Conservation (phyloP, 2,888 invertebrate genomes). For the Alcis repandata region DNA sequence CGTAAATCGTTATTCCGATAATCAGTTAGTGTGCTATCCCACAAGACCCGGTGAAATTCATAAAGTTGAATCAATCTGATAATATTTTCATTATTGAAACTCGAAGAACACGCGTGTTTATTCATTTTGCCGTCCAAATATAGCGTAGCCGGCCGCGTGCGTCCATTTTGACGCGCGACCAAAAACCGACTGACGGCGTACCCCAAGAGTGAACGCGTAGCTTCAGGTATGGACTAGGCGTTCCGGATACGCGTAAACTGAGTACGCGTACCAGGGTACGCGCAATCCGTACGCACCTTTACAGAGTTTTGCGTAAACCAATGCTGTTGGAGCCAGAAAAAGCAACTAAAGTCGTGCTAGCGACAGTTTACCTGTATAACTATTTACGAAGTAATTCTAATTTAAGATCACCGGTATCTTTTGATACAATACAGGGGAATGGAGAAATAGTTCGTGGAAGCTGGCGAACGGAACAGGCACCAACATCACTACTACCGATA, state of each 20-base stretch:
- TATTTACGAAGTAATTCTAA: too few relatives aligned
- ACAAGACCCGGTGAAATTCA: conserved; percentile 48
- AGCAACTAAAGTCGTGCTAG: too few relatives aligned
- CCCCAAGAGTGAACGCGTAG: conserved; percentile 45
- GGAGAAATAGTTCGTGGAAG: too few relatives aligned
- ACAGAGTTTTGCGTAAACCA: too few relatives aligned
- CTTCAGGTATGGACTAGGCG: conserved; percentile 43
- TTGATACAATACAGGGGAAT: too few relatives aligned
- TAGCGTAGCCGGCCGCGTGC: conserved; percentile 41
- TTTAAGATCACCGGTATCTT: too few relatives aligned
- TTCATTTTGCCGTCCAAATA: conserved; percentile 51
- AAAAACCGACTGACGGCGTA: conserved; percentile 47
- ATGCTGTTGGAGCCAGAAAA: too few relatives aligned
- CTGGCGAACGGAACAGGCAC: too few relatives aligned
- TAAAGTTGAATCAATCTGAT: conserved; percentile 46
- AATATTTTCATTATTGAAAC: conserved; percentile 21
- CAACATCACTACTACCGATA: too few relatives aligned
- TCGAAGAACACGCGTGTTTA: conserved; percentile 33
- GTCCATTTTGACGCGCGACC: conserved; percentile 49
- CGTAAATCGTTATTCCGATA: conserved; percentile 45
- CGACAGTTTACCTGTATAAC: too few relatives aligned
- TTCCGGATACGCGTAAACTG: conserved; percentile 44
- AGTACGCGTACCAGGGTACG: conserved; percentile 44
- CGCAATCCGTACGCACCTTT: conserved; percentile 42
- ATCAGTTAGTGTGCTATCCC: conserved; percentile 44